Percentiles rank a stretch among this genome's conserved stretches.
Conservation (phyloP, 37 sponge, comb jelly and placozoan species). For the Crambe crambe region DNA sequence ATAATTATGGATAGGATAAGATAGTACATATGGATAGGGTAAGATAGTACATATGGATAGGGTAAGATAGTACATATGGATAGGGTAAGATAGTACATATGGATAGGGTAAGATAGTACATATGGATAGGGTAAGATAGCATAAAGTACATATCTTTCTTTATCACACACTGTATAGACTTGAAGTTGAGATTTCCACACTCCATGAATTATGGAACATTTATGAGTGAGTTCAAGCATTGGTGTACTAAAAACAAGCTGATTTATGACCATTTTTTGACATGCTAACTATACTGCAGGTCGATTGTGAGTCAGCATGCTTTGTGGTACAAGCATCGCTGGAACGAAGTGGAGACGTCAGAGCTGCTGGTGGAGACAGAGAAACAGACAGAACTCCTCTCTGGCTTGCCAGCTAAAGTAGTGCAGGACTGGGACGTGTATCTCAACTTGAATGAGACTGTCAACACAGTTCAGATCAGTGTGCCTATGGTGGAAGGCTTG, state of each 20-base stretch:
- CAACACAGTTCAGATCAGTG: constrained; percentile 16
- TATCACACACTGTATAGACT: constrained; percentile 33
- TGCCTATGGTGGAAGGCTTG: constrained; percentile 25
- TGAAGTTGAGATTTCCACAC: constrained; percentile 41
- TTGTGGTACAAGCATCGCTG: constrained; percentile 47
- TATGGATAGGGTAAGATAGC: background rate
- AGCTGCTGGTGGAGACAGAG: constrained; percentile 32
- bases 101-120: background rate
- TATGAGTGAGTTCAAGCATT: constrained; percentile 42
- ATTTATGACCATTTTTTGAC: background rate
- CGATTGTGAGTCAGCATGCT: constrained; percentile 25
- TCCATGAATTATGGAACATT: constrained; percentile 42
- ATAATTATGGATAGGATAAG: background rate
- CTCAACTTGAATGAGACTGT: background rate
- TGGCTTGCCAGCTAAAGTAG: constrained; percentile 7
- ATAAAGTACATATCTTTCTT: background rate
- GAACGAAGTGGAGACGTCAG: constrained; percentile 35
- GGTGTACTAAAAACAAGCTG: background rate
- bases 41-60: background rate
- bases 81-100: too few species aligned
- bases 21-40: too few species aligned
- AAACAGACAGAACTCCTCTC: constrained; percentile 38
- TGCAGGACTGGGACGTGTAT: constrained; percentile 48
- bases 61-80: background rate
- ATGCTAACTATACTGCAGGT: constrained; percentile 13